Evolutionary conservation across 2,113 vertebrate genomes (phyloP), one percentile per base, ranked within the genome.

Genomic region (Gopherus flavomarginatus): DNA sequence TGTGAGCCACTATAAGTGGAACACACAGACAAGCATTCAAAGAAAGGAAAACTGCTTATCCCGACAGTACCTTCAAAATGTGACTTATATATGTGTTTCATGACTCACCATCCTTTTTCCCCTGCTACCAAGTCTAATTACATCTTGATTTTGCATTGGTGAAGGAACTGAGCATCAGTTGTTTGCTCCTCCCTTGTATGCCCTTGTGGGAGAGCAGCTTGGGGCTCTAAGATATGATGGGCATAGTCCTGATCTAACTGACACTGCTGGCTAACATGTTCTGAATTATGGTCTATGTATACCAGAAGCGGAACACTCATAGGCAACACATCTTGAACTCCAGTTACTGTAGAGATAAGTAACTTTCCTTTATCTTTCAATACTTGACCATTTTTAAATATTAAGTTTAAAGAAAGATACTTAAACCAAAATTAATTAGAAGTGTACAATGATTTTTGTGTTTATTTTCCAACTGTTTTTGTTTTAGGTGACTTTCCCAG

Each of bases 401-500:
- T 72, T 72, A 69, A 21, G 19, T 21, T 38, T 22, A 19, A 72
- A 38, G 65, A 22, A 72, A 72, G 35, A 72, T 72, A 72, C 19
- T 72, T 38, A 38, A 72, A 38, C 65, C 19, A 38, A 72, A 72
- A 72, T 72, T 72, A 72, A 72, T 38, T 38, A 72, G 65, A 54
- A 38, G 17, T 35, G 29, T n/a, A n/a, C 38, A 69, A 22, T 56
- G 14, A 12, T 35, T 26, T 2, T 8, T 94, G 59, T 89, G 85
- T 24, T n/a, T 24, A 8, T 54, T 52, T 84, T 49, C 83, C 6
- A 27, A 3, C 19, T 86, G 0, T 16, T 96, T 85, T 96, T 95
- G 84, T 90, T 92, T 77, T 90, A 99, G 99, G 99, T 99, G 22
- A 98, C 99, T n/a, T 99, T 99, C 95, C 99, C 99, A 91, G 99